Evolutionary conservation across 1,140 invertebrate species (phyloP).

Genomic region (Danaus melanippus): DNA sequence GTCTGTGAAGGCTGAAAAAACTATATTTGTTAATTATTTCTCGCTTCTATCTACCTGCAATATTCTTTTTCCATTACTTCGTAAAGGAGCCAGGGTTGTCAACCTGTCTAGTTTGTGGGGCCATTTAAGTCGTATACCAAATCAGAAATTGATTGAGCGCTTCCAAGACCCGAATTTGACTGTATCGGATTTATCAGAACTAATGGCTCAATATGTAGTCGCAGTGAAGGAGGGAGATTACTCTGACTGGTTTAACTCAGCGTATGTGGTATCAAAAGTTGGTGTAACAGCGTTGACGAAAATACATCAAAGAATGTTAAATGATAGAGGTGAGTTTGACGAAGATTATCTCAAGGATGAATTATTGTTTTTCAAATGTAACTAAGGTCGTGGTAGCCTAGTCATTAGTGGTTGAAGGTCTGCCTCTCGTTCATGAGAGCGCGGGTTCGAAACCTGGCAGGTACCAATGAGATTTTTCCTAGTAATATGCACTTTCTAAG

Average conservation of each 20-base stretch:
- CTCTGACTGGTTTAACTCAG: conserved; percentile 73
- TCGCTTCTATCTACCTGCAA: conserved; percentile 77
- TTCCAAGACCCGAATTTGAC: conserved; percentile 73
- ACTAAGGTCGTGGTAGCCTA: too few species aligned
- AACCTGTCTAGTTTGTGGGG: conserved; percentile 82
- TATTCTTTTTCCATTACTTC: conserved; percentile 78
- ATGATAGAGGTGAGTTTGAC: conserved; percentile 37
- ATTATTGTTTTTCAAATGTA: too few species aligned
- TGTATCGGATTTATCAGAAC: conserved; percentile 69
- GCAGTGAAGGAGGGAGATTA: conserved; percentile 57
- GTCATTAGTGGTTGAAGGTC: too few species aligned
- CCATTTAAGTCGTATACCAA: conserved; percentile 73
- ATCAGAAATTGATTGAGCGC: conserved; percentile 65
- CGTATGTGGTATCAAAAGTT: conserved; percentile 83
- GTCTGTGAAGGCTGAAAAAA: conserved; percentile 79
- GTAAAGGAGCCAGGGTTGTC: conserved; percentile 79
- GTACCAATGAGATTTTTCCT: too few species aligned
- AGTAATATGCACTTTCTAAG: too few species aligned
- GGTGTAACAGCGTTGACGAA: conserved; percentile 76
- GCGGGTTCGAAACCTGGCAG: too few species aligned
- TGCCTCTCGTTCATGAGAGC: too few species aligned
- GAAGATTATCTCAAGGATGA: too few species aligned
- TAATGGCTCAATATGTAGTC: conserved; percentile 79
- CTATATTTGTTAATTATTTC: conserved; percentile 80
- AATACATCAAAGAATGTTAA: conserved; percentile 47